These are phyloP conservation scores for Nasonia vitripennis DNA, from an alignment of 1,140 invertebrate genomes.

Conservation along the genomic window DNA sequence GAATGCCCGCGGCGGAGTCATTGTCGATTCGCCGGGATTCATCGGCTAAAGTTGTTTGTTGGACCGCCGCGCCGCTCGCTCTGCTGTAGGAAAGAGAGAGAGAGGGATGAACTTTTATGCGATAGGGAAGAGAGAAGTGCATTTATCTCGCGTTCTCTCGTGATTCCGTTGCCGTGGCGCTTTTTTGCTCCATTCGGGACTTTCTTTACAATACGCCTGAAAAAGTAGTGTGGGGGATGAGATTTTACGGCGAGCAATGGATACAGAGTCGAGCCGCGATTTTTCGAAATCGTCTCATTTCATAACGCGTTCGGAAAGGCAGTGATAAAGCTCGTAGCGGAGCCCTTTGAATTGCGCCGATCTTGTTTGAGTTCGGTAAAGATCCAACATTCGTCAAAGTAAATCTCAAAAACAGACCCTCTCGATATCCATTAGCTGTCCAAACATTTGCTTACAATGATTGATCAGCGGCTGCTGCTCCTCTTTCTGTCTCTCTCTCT, in stretches of 20 bases:
- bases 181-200: not conserved
- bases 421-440: constrained; percentile 1
- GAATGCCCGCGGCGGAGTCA: constrained; percentile 6
- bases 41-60: constrained; percentile 35
- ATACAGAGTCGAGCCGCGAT: not conserved
- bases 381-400: not conserved
- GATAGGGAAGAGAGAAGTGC: not conserved
- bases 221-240: no score
- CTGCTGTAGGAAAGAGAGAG: not conserved
- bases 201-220: not conserved
- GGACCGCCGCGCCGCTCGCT: not conserved
- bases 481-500: not conserved
- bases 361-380: not conserved
- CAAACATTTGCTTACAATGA: not conserved
- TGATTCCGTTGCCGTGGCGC: not conserved
- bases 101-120: constrained; percentile 26
- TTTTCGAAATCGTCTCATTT: not conserved
- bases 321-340: not conserved
- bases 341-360: not conserved
- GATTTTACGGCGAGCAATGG: not conserved
- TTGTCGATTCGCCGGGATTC: constrained; percentile 16
- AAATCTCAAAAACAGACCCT: not conserved
- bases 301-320: not conserved
- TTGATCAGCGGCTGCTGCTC: not conserved
- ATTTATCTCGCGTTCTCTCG: not conserved